Conservation (phyloP, 2,888 invertebrate species). For the Callimorpha dominula region DNA sequence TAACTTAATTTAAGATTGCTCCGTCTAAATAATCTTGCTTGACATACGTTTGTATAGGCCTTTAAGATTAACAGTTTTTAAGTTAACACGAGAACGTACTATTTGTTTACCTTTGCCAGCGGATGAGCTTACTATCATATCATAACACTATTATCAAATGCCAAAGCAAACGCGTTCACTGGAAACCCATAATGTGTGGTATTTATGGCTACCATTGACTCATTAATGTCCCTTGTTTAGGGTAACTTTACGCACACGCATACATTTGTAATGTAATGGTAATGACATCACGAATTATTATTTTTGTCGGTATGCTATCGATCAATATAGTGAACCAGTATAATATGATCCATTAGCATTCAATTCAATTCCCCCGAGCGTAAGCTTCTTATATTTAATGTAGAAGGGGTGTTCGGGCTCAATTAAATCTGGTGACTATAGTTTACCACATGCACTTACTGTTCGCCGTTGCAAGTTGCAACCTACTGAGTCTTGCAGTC, state of each 20-base stretch:
- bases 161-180: constrained; percentile 57
- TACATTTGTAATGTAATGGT: constrained; percentile 61
- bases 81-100: constrained; percentile 8
- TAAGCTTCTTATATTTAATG: constrained; percentile 30
- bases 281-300: constrained; percentile 75
- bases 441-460: constrained; percentile 48
- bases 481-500: constrained; percentile 55
- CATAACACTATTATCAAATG: constrained; percentile 43
- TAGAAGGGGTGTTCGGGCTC: constrained; percentile 61
- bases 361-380: constrained; percentile 54
- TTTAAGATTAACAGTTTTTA: constrained; percentile 8
- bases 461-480: constrained; percentile 47
- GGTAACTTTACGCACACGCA: constrained; percentile 69
- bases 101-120: constrained; percentile 50
- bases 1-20: not conserved
- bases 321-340: constrained; percentile 68
- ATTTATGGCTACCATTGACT: constrained; percentile 63
- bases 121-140: constrained; percentile 7
- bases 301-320: constrained; percentile 62
- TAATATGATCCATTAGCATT: constrained; percentile 61
- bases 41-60: not conserved
- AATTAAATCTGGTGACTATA: constrained; percentile 56
- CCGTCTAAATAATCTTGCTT: not conserved
- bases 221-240: constrained; percentile 66
- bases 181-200: constrained; percentile 51